Percentiles rank a stretch among this genome's conserved stretches.
phyloP scores from a whole-genome alignment of 2,888 invertebrate genomes.

The Cerastoderma edule region DNA sequence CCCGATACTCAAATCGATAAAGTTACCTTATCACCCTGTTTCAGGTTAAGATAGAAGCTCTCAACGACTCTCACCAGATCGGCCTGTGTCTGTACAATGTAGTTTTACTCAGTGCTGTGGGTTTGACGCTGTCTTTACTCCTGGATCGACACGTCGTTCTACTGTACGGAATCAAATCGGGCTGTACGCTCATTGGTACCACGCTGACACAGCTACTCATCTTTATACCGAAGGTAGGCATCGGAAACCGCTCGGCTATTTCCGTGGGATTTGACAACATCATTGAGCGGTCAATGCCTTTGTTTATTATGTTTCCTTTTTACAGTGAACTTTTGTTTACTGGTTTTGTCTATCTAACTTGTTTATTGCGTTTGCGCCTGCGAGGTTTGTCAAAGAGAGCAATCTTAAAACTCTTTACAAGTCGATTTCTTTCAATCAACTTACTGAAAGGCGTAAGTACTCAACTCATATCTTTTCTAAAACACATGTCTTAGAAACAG shows the following conservation, averaged over 20 bases:
- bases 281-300: too few relatives aligned
- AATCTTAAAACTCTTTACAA: too few relatives aligned
- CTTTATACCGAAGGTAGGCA: conserved; percentile 63
- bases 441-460: too few relatives aligned
- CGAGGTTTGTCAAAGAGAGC: too few relatives aligned
- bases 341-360: too few relatives aligned
- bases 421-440: too few relatives aligned
- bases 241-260: neutral
- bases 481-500: too few relatives aligned
- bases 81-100: conserved; percentile 66
- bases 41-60: conserved; percentile 63
- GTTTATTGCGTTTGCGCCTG: too few relatives aligned
- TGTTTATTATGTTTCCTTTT: too few relatives aligned
- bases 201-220: conserved; percentile 58
- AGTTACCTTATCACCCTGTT: conserved; percentile 4
- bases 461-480: too few relatives aligned
- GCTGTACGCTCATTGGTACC: conserved; percentile 57
- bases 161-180: conserved; percentile 57
- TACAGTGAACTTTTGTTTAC: too few relatives aligned
- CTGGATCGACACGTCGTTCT: conserved; percentile 49
- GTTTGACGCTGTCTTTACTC: conserved; percentile 54
- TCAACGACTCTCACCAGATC: conserved; percentile 64
- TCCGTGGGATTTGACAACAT: neutral
- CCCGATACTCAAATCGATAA: too few relatives aligned
- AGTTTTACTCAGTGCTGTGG: conserved; percentile 56